Base-by-base conservation (phyloP, 2,888 invertebrate genomes). In the Drosophila meridiana region DNA sequence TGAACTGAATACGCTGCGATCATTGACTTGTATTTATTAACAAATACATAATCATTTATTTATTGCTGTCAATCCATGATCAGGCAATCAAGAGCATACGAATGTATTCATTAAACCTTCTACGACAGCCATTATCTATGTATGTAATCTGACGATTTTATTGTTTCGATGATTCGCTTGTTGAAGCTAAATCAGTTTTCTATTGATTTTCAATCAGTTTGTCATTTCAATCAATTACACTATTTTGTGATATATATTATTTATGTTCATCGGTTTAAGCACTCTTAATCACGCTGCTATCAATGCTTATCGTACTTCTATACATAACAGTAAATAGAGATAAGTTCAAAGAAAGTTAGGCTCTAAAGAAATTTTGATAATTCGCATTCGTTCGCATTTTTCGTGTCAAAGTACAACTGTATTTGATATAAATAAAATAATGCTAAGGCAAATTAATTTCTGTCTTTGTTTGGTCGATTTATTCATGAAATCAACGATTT, bases 91-190 rank as follows among this genome's bases (percentile, higher is more conserved):
- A 50, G 69, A 66, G 72, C 74, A 82, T 84, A 84, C 74, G 74
- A 84, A 83, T 80, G 74, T 50, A 59, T 80, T 69, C 58, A 82
- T 84, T 82, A 82, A 73, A 45, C 55, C 61, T 52, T 67, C 50
- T 43, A 60, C 68, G 64, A 60, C 64, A 50, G 30, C 9, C 30
- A 67, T 71, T 74, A 66, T 77, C 73, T 65, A 45, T 65, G 59
- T 65, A 36, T 65, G 52, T 68, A 62, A 78, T 64, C 73, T 43
- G 32, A 32, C 34, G 47, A 55, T 63, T 77, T 60, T 53, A 69
- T 73, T 69, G 66, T 42, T 50, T 40, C 65, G 50, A 50, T 58
- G 30, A 26, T 59, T 52, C 43, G 40, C 74, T 53, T 32, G 50
- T 63, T 73, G 61, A 50, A 34, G 13, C 28, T 34, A 4, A 55